phyloP scores from a whole-genome alignment of 2,797 vertebrate species.

The Phyllotis vaccarum region DNA sequence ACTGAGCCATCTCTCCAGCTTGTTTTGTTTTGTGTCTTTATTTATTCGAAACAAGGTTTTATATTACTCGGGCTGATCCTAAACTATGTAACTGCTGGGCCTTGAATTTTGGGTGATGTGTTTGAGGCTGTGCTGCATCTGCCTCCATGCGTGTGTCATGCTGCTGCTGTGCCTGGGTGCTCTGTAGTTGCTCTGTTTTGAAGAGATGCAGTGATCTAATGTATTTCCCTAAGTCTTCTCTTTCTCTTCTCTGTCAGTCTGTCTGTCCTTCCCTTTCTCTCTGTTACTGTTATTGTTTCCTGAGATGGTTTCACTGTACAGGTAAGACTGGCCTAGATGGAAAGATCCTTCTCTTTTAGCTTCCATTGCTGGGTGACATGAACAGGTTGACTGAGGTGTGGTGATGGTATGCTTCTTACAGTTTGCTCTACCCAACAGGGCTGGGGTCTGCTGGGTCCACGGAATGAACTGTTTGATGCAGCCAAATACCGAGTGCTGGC shows the following conservation, averaged over 20 bases:
- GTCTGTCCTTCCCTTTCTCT: background rate
- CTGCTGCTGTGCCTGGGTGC: no score
- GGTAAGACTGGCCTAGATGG: background rate
- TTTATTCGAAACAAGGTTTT: no score
- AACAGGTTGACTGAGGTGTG: background rate
- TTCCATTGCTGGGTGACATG: background rate
- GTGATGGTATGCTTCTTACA: background rate
- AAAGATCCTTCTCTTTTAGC: background rate
- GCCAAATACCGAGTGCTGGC: slow-evolving; percentile 86
- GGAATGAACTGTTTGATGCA: slow-evolving; percentile 90
- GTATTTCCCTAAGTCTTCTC: background rate
- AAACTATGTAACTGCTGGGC: no score
- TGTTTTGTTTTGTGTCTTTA: no score
- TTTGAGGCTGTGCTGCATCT: no score
- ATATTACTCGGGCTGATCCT: no score
- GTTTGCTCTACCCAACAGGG: slow-evolving; percentile 87
- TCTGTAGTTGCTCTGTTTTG: no score
- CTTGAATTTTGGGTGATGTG: no score
- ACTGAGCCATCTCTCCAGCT: no score
- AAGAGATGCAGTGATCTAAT: no score
- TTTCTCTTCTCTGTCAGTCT: background rate
- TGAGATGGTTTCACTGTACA: background rate
- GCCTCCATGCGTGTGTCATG: no score
- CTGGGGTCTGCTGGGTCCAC: slow-evolving; percentile 94
- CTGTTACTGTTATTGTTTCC: background rate